Conservation (phyloP, 2,113 vertebrate species). For the Thinocorus orbignyianus region DNA sequence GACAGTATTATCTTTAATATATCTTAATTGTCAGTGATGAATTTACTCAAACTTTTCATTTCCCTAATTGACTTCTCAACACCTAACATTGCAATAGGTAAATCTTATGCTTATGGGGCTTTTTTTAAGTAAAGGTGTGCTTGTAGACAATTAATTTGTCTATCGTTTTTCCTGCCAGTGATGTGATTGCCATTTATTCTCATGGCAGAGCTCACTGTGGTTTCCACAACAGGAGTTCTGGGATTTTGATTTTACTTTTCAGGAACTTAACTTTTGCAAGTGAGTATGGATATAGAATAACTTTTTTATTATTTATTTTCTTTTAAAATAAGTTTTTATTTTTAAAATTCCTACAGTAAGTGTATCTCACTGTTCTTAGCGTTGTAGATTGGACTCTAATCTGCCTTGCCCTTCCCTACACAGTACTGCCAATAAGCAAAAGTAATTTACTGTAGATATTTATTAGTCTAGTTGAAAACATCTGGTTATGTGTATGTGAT, state of each 20-base stretch:
- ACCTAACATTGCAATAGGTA: background rate
- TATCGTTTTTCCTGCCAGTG: background rate
- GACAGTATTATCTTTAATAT: background rate
- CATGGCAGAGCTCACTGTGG: background rate
- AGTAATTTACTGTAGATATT: background rate
- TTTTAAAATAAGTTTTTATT: background rate
- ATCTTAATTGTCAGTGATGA: slow-evolving; percentile 18
- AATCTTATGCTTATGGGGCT: background rate
- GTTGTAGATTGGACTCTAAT: background rate
- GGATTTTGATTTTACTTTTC: background rate
- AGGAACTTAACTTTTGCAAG: background rate
- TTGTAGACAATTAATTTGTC: background rate
- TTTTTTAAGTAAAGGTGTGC: background rate
- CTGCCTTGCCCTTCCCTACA: background rate
- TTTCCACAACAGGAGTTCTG: background rate
- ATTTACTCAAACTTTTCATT: slow-evolving; percentile 31
- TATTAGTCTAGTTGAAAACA: background rate
- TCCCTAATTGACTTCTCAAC: slow-evolving; percentile 16
- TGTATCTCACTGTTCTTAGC: background rate
- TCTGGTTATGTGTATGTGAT: background rate
- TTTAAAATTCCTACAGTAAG: background rate
- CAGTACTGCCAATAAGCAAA: background rate
- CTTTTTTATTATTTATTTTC: background rate
- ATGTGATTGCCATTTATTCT: background rate
- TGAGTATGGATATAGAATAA: background rate